Percentiles rank a stretch among this genome's conserved stretches.
Evolutionary conservation across 2,888 invertebrate species (phyloP).

Genomic region (Pollenia labialis): DNA sequence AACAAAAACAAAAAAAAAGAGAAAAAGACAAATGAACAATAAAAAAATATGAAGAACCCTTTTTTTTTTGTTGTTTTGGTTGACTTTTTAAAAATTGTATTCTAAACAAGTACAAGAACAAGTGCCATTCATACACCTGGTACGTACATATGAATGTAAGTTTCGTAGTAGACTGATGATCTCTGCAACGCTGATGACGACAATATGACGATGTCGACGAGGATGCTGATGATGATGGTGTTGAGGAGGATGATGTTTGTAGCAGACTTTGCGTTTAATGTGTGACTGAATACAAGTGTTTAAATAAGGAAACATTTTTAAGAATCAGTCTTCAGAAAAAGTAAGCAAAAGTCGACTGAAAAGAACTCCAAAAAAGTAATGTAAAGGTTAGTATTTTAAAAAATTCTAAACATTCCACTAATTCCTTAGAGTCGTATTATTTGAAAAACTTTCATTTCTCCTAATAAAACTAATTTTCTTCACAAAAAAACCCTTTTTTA

Average conservation of each 20-base stretch:
- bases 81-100: conserved; percentile 22
- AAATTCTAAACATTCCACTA: too few relatives aligned
- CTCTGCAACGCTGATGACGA: conserved; percentile 30
- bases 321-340: not conserved
- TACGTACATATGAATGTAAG: conserved; percentile 20
- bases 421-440: too few relatives aligned
- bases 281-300: conserved; percentile 59
- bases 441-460: too few relatives aligned
- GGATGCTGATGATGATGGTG: conserved; percentile 19
- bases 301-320: conserved; percentile 56
- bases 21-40: conserved; percentile 33
- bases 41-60: conserved; percentile 56
- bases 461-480: too few relatives aligned
- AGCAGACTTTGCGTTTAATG: conserved; percentile 16
- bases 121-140: conserved; percentile 73
- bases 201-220: conserved; percentile 9
- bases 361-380: not conserved
- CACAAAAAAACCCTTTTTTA: too few relatives aligned
- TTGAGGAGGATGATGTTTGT: conserved; percentile 14
- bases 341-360: not conserved
- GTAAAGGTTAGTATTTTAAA: not conserved
- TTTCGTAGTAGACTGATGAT: conserved; percentile 40
- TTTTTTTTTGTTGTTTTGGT: conserved; percentile 5
- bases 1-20: conserved; percentile 17
- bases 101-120: conserved; percentile 61